Evolutionary conservation across 2,113 vertebrate species (phyloP).

Genomic region (Cheirogaleus medius): DNA sequence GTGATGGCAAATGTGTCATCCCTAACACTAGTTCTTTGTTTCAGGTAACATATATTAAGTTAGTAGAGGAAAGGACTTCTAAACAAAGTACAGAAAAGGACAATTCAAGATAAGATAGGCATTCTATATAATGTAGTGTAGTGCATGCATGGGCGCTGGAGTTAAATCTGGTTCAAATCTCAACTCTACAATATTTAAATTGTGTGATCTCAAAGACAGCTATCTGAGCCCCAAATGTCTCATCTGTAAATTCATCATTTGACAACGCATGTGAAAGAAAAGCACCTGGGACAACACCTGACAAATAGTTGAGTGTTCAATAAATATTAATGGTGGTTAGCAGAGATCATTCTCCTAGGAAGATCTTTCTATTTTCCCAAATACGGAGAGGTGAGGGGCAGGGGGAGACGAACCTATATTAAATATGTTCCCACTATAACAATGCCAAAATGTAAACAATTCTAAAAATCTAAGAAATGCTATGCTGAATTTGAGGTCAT

Average conservation of each 20-base stretch:
- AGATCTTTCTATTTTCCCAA: neutral
- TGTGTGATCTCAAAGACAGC: neutral
- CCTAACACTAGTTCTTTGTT: neutral
- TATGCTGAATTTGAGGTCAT: neutral
- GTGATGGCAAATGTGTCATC: conserved; percentile 69
- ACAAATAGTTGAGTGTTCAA: neutral
- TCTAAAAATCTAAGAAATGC: neutral
- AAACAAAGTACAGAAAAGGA: neutral
- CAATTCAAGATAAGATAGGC: neutral
- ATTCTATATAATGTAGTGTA: neutral
- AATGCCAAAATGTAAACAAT: neutral
- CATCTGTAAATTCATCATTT: neutral
- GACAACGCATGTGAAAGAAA: neutral
- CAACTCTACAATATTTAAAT: neutral
- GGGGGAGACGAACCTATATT: neutral
- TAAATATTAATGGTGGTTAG: neutral
- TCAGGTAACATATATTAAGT: neutral
- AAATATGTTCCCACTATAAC: neutral
- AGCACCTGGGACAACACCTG: neutral
- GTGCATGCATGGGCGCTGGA: neutral
- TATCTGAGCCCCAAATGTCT: neutral
- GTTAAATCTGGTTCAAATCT: neutral
- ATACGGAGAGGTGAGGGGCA: too few relatives aligned
- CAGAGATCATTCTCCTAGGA: neutral
- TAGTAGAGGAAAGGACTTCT: neutral